phyloP scores from a whole-genome alignment of 2,888 invertebrate genomes.

The Hirudinaria manillensis region DNA sequence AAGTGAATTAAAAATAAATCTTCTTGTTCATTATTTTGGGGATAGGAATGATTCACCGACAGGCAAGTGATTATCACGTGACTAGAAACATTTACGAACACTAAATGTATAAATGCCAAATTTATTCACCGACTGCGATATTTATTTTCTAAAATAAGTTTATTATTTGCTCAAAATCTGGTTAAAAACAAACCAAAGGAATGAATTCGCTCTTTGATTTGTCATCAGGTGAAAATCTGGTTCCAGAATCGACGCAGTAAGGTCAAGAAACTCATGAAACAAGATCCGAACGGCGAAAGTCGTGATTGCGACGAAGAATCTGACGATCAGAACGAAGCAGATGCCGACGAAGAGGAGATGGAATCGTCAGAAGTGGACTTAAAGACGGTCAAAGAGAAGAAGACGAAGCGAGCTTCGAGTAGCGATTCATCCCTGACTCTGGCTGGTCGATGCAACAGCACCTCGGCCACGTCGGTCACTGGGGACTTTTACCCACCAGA shows the following conservation, averaged over 20 bases:
- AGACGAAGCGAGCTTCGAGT: background rate
- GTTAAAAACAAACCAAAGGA: too few relatives aligned
- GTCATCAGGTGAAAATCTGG: constrained; percentile 26
- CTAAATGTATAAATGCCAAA: too few relatives aligned
- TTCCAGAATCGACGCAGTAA: constrained; percentile 31
- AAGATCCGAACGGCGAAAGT: constrained; percentile 13
- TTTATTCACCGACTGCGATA: too few relatives aligned
- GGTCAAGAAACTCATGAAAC: constrained; percentile 32
- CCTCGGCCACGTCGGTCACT: background rate
- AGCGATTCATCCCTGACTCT: background rate
- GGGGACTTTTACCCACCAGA: background rate
- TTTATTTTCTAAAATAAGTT: too few relatives aligned
- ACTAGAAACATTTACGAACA: too few relatives aligned
- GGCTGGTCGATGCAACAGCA: background rate
- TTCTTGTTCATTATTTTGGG: too few relatives aligned
- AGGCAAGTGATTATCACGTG: too few relatives aligned
- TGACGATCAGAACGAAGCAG: background rate
- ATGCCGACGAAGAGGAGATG: background rate
- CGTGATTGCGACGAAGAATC: background rate
- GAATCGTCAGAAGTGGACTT: background rate
- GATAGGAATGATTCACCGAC: too few relatives aligned
- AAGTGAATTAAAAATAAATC: too few relatives aligned
- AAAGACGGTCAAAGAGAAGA: background rate
- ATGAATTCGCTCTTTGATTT: background rate
- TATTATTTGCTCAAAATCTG: too few relatives aligned